These are phyloP conservation scores for Scolopax rusticola DNA, from an alignment of 2,797 vertebrate species.

Conservation along the genomic window DNA sequence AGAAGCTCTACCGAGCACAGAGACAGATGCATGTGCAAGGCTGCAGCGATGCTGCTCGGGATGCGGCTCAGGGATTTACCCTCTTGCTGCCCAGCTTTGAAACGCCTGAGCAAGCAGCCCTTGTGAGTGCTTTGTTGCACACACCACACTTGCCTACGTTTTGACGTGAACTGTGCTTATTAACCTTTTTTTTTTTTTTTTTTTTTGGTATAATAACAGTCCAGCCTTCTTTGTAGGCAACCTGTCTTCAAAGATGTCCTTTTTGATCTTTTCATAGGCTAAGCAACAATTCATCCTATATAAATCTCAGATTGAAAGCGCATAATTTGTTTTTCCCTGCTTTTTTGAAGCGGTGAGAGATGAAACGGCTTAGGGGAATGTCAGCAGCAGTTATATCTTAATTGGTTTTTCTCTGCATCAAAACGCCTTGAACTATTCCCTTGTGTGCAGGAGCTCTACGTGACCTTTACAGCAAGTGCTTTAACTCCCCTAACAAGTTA, in stretches of 20 bases:
- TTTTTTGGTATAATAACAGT: not conserved
- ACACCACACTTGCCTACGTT: not conserved
- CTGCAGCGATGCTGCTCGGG: not conserved
- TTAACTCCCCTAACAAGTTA: slow-evolving; percentile 18
- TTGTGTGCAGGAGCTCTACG: slow-evolving; percentile 2
- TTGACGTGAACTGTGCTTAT: not conserved
- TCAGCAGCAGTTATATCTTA: slow-evolving; percentile 60
- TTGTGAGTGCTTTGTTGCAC: not conserved
- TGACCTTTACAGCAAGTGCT: slow-evolving; percentile 27
- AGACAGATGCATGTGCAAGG: accelerated
- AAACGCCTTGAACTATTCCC: slow-evolving; percentile 38
- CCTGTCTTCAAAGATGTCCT: slow-evolving; percentile 39
- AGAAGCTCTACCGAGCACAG: not conserved
- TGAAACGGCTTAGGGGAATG: slow-evolving; percentile 52
- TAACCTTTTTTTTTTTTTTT: not conserved
- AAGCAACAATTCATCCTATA: slow-evolving; percentile 60
- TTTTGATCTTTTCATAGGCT: slow-evolving; percentile 66
- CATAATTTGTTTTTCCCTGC: slow-evolving; percentile 53
- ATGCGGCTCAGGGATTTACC: not conserved
- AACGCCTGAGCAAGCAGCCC: not conserved
- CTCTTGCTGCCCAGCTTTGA: not conserved
- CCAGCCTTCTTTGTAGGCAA: not conserved
- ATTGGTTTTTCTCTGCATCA: slow-evolving; percentile 62
- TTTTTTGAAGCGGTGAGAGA: slow-evolving; percentile 63
- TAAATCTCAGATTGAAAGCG: slow-evolving; percentile 59